Evolutionary conservation across 2,888 invertebrate genomes (phyloP).

Genomic region (Uloborus plumipes): DNA sequence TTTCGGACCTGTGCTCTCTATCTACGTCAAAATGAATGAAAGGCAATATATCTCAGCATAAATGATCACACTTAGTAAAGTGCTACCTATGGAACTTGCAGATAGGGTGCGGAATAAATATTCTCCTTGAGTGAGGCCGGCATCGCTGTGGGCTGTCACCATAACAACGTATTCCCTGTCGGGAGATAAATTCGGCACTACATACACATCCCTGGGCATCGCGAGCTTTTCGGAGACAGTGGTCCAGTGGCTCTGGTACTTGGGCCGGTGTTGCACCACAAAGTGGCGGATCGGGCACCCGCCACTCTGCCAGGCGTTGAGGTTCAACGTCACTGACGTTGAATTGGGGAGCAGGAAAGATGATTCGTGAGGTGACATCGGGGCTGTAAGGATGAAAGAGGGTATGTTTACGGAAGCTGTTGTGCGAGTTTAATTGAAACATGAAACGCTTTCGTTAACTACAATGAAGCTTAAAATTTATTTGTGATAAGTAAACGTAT

Average conservation of each 20-base stretch:
- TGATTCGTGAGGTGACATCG: slow-evolving; percentile 70
- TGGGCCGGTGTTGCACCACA: slow-evolving; percentile 69
- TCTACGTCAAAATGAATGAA: neutral
- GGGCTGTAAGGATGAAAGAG: slow-evolving; percentile 68
- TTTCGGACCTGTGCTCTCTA: neutral
- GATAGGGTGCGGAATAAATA: slow-evolving; percentile 71
- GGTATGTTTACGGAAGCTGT: neutral
- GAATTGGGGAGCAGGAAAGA: slow-evolving; percentile 69
- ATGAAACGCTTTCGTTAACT: neutral
- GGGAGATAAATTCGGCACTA: slow-evolving; percentile 69
- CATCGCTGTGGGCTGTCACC: slow-evolving; percentile 72
- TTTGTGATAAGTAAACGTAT: too few species aligned
- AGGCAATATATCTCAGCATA: neutral
- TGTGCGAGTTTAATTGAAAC: neutral
- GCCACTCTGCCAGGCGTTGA: slow-evolving; percentile 70
- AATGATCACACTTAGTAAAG: too few species aligned
- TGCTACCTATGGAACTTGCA: slow-evolving; percentile 32
- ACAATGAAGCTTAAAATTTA: too few species aligned
- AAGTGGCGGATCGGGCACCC: slow-evolving; percentile 71
- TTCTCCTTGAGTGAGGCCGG: slow-evolving; percentile 71
- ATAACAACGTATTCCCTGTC: slow-evolving; percentile 71
- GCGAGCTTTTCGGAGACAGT: slow-evolving; percentile 35
- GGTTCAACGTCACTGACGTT: slow-evolving; percentile 70
- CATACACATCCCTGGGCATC: slow-evolving; percentile 45
- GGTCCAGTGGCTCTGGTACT: slow-evolving; percentile 56